Conservation (phyloP, 1,140 invertebrate species). For the Nasonia giraulti region DNA sequence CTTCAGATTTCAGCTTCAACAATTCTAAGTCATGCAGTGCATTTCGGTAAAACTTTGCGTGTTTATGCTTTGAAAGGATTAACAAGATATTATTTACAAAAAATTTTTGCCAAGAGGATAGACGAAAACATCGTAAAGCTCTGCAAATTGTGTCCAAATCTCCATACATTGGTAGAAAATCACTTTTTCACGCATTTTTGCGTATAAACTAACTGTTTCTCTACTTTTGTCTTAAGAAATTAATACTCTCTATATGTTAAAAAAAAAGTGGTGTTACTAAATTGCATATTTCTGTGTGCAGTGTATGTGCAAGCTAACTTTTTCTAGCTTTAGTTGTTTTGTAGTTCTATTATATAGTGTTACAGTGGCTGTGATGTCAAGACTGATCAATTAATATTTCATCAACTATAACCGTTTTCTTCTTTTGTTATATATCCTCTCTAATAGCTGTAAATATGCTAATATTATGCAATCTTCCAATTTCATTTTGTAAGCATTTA, state of each 20-base stretch:
- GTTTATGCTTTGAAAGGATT: conserved; percentile 77
- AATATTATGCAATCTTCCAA: not conserved
- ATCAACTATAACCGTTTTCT: not conserved
- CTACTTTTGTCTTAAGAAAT: not conserved
- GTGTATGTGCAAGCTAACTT: not conserved
- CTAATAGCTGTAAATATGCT: not conserved
- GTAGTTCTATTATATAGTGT: not conserved
- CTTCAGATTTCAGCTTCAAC: conserved; percentile 59
- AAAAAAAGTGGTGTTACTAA: not conserved
- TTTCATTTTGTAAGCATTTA: not conserved
- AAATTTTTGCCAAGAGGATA: conserved; percentile 76
- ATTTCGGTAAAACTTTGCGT: conserved; percentile 67
- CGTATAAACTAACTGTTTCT: conserved; percentile 1
- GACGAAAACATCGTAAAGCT: conserved; percentile 77
- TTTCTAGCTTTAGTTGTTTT: not conserved
- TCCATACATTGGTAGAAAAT: conserved; percentile 77
- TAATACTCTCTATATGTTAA: not conserved
- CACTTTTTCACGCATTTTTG: conserved; percentile 44
- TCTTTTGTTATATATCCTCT: not conserved
- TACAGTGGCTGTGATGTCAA: conserved; percentile 4
- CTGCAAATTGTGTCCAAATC: conserved; percentile 76
- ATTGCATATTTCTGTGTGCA: not conserved
- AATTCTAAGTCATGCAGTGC: conserved; percentile 62
- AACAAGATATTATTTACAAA: conserved; percentile 74
- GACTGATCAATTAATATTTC: conserved; percentile 28